A percentile compares a stretch with the other conserved stretches of the same genome.
phyloP scores from a whole-genome alignment of 2,888 invertebrate species.

The Caenorhabditis imperialis region DNA sequence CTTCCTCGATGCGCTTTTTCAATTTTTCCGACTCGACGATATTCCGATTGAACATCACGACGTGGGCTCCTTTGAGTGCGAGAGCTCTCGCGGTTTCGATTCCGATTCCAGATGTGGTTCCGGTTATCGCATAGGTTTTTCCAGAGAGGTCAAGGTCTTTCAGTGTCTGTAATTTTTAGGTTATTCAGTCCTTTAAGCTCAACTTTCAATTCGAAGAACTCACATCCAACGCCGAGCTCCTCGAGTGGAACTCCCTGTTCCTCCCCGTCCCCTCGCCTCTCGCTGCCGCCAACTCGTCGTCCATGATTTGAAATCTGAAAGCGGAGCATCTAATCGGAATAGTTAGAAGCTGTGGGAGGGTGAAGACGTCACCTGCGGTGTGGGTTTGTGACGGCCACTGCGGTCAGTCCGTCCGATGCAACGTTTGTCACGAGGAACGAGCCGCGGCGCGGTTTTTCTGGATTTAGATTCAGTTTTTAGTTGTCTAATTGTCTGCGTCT shows the following conservation, averaged over 20 bases:
- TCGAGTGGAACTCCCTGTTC: slow-evolving; percentile 39
- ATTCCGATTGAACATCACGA: slow-evolving; percentile 88
- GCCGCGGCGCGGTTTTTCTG: slow-evolving; percentile 53
- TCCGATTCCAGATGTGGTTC: slow-evolving; percentile 70
- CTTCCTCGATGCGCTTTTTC: slow-evolving; percentile 83
- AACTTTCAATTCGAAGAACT: slow-evolving; percentile 10
- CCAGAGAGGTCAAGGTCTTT: slow-evolving; percentile 65
- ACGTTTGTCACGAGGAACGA: slow-evolving; percentile 54
- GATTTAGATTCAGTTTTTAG: not conserved
- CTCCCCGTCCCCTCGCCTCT: slow-evolving; percentile 29
- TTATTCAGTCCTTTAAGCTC: not conserved
- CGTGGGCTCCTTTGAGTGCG: slow-evolving; percentile 82
- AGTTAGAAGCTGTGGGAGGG: too few species aligned
- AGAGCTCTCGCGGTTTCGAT: slow-evolving; percentile 69
- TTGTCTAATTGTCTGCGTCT: too few species aligned
- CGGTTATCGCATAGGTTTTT: slow-evolving; percentile 72
- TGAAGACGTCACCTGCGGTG: slow-evolving; percentile 35
- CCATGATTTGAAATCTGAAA: slow-evolving; percentile 56
- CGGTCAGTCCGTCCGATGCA: slow-evolving; percentile 47
- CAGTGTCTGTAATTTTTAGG: slow-evolving; percentile 52
- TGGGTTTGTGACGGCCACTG: slow-evolving; percentile 50
- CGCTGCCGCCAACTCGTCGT: slow-evolving; percentile 51
- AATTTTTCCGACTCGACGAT: slow-evolving; percentile 84
- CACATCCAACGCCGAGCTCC: slow-evolving; percentile 45
- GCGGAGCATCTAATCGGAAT: slow-evolving; percentile 37